Evolutionary conservation across 2,888 invertebrate species (phyloP).

Genomic region (Ametastegia equiseti): DNA sequence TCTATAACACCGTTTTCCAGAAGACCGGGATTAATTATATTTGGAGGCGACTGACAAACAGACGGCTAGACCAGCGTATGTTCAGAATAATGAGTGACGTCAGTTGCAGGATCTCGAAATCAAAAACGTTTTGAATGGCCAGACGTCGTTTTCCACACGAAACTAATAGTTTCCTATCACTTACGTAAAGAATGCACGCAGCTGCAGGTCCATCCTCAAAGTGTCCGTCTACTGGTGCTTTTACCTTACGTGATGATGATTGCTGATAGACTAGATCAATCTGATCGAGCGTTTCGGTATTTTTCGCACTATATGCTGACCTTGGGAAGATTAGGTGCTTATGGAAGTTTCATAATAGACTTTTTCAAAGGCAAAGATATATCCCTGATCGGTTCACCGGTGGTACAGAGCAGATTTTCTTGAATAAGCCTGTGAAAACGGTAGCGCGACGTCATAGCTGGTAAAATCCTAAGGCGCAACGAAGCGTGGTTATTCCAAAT

Average conservation of each 20-base stretch:
- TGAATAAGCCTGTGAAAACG: conserved; percentile 22
- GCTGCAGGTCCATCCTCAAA: no score
- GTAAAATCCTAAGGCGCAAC: conserved; percentile 61
- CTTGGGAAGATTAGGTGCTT: neutral
- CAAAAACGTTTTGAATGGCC: no score
- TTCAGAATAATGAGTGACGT: no score
- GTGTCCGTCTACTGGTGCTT: no score
- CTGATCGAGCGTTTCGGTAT: neutral
- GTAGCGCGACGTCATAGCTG: neutral
- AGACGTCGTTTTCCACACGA: no score
- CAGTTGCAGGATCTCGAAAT: no score
- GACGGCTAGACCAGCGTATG: no score
- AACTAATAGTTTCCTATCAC: no score
- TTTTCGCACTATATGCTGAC: neutral
- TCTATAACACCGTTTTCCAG: no score
- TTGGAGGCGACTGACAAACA: no score
- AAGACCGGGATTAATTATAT: no score
- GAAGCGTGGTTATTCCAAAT: conserved; percentile 73
- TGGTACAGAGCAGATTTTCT: neutral
- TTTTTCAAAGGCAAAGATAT: neutral
- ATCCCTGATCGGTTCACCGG: conserved; percentile 16
- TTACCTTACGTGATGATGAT: neutral
- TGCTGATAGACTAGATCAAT: neutral
- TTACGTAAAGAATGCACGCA: no score
- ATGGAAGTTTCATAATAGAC: neutral